Evolutionary conservation across 2,888 invertebrate genomes (phyloP).

Genomic region (Listrodromus nycthemerus): DNA sequence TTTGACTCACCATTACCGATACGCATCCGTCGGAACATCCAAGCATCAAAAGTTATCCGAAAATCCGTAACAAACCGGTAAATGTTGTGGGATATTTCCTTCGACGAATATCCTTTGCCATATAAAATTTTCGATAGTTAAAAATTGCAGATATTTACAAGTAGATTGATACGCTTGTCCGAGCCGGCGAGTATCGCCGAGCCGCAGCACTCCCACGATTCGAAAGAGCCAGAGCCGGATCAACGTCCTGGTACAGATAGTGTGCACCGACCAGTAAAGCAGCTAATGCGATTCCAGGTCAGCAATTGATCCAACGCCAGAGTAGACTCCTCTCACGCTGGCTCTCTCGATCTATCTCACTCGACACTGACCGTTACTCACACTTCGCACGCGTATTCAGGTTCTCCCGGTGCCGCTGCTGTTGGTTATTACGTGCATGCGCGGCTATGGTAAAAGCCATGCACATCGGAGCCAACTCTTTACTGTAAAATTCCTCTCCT

Average conservation of each 20-base stretch:
- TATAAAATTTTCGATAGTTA: background rate
- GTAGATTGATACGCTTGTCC: background rate
- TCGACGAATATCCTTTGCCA: background rate
- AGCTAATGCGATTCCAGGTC: constrained; percentile 66
- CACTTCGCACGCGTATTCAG: constrained; percentile 56
- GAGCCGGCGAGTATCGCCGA: background rate
- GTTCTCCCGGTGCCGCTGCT: background rate
- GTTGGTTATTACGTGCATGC: constrained; percentile 23
- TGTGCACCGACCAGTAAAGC: constrained; percentile 58
- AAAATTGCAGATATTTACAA: background rate
- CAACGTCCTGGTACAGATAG: constrained; percentile 51
- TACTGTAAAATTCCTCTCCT: background rate
- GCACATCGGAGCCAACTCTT: background rate
- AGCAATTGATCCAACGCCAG: constrained; percentile 63
- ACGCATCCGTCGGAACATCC: constrained; percentile 25
- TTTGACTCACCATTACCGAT: constrained; percentile 25
- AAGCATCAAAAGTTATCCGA: background rate
- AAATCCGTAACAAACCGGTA: background rate
- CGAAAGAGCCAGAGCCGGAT: constrained; percentile 56
- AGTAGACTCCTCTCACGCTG: constrained; percentile 51
- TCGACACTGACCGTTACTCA: constrained; percentile 58
- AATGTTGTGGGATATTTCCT: background rate
- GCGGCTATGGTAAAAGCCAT: constrained; percentile 25
- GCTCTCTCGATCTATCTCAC: constrained; percentile 51
- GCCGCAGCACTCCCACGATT: constrained; percentile 60